Evolutionary conservation across 2,113 vertebrate species (phyloP).

Genomic region (Varanus komodoensis): DNA sequence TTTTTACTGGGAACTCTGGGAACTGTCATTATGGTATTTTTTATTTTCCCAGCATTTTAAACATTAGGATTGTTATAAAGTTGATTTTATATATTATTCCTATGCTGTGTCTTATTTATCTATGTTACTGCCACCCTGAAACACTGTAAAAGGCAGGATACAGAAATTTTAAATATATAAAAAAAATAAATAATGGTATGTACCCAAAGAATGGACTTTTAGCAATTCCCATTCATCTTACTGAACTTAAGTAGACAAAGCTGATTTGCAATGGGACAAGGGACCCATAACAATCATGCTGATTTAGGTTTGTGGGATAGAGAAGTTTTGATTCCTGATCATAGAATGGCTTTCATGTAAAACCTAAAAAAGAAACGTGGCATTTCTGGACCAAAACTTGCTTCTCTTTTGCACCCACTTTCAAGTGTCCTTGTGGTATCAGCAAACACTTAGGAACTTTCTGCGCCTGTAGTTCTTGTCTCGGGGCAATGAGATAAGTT

Average conservation of each 20-base stretch:
- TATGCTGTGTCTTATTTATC: too few relatives aligned
- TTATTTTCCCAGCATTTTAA: too few relatives aligned
- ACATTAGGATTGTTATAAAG: too few relatives aligned
- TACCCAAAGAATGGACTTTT: background rate
- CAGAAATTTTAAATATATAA: too few relatives aligned
- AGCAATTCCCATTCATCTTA: background rate
- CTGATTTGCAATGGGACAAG: background rate
- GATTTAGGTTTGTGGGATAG: background rate
- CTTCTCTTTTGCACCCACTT: conserved; percentile 1
- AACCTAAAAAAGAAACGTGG: background rate
- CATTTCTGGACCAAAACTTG: background rate
- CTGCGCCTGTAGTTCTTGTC: conserved; percentile 7
- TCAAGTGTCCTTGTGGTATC: background rate
- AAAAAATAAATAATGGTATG: too few relatives aligned
- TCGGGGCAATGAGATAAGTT: background rate
- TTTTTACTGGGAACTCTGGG: background rate
- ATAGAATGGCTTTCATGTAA: background rate
- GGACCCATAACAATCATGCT: background rate
- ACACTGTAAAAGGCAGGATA: too few relatives aligned
- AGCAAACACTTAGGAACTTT: background rate
- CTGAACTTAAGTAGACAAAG: background rate
- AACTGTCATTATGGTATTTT: background rate
- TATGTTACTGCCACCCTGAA: too few relatives aligned
- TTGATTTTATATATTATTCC: too few relatives aligned
- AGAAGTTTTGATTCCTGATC: background rate